Evolutionary conservation across 23 tunicate genomes (phyloP).

Genomic region (Clavelina lepadiformis): DNA sequence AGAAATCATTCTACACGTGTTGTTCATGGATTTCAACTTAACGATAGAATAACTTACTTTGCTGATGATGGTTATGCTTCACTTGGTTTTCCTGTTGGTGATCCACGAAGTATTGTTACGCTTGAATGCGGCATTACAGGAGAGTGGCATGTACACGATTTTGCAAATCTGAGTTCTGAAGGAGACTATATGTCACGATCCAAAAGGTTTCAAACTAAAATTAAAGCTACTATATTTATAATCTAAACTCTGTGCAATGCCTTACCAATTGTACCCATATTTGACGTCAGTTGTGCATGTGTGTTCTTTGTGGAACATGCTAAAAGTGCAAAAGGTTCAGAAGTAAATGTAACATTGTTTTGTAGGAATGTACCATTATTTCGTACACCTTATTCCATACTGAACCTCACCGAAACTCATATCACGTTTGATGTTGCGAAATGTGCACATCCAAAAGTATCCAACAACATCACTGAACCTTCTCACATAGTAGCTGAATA

Average conservation of each 20-base stretch:
- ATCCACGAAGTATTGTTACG: slow-evolving; percentile 16
- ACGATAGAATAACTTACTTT: slow-evolving; percentile 30
- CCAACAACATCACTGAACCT: background rate
- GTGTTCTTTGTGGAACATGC: background rate
- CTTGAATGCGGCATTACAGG: slow-evolving; percentile 41
- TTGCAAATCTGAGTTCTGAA: background rate
- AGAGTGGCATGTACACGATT: slow-evolving; percentile 26
- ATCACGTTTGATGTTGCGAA: slow-evolving; percentile 24
- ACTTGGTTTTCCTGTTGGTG: background rate
- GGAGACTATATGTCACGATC: too few relatives aligned
- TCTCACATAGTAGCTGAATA: too few relatives aligned
- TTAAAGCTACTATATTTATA: background rate
- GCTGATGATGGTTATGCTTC: slow-evolving; percentile 54
- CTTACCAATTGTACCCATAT: too few relatives aligned
- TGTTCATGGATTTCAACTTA: slow-evolving; percentile 18
- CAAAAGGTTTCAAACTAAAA: background rate
- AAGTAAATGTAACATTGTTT: too few relatives aligned
- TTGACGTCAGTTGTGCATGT: too few relatives aligned
- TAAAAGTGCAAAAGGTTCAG: background rate
- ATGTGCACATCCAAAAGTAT: slow-evolving; percentile 17
- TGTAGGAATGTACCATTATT: too few relatives aligned
- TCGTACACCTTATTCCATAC: too few relatives aligned
- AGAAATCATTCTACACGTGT: slow-evolving; percentile 14
- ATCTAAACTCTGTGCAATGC: background rate
- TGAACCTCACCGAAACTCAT: background rate